Base-by-base conservation (phyloP, 2,888 invertebrate species). In the Drosophila incognita region DNA sequence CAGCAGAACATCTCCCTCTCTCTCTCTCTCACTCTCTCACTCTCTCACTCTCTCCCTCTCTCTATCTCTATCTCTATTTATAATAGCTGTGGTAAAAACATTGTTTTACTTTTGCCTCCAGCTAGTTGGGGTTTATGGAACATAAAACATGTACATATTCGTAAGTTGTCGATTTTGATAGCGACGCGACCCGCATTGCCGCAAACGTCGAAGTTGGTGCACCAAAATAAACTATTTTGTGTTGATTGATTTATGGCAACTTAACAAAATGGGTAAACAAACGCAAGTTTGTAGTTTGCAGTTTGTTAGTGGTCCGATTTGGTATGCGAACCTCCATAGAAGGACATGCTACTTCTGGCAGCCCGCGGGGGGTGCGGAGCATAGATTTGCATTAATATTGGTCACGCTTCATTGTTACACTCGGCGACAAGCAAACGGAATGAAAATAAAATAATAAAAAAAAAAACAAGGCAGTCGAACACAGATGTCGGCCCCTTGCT, bases 201-300 rank as follows among this genome's bases (percentile, higher is more conserved):
- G 53, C 69, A 77, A 72, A 57, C 56, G 62, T 62, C 46, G 27
- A 64, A 60, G 48, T 66, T 69, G n/a, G 18, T 70, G 36, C 31
- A 57, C 29, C 29, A 13, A 40, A 65, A 51, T 56, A 38, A 36
- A 35, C 24, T 18, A 54, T 11, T 18, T 36, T 53, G 35, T 68
- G 68, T 87, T 83, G 83, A 87, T 89, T 82, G 87, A 84, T 87
- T 87, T 83, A 86, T 81, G 82, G 83, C 5, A 66, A 79, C 52
- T 67, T 64, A 54, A 59, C 51, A 52, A 33, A 69, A 81, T 81
- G 78, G 69, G 49, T 77, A 81, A 79, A 81, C 79, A 79, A 71
- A 68, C 75, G 53, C 65, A 54, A 81, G 62, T 76, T 79, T 51
- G 57, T 56, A 38, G 63, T 61, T 74, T 61, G 60, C 69, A 57